A percentile compares a stretch with the other conserved stretches of the same genome.
Evolutionary conservation across 2,797 vertebrate genomes (phyloP).

Genomic region (Hirundo rustica): DNA sequence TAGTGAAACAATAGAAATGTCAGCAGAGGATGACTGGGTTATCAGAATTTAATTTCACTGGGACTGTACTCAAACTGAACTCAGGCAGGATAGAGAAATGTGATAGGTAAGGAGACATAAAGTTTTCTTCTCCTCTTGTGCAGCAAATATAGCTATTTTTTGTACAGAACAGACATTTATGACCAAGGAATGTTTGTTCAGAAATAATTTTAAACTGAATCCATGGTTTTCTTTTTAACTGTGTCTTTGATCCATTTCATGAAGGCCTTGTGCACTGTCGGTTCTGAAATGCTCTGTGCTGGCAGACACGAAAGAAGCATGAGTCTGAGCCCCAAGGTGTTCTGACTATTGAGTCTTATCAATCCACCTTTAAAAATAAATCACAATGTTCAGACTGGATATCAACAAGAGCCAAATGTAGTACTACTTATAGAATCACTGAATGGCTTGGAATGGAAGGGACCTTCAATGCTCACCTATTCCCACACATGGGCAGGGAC

Average conservation of each 20-base stretch:
- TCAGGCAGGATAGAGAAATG: neutral
- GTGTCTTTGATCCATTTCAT: neutral
- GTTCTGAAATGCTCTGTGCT: neutral
- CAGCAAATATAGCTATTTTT: neutral
- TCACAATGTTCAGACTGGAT: neutral
- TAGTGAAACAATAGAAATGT: neutral
- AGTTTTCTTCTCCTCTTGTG: neutral
- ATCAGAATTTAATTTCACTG: slow-evolving; percentile 7
- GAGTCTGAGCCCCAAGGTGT: neutral
- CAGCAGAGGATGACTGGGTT: neutral
- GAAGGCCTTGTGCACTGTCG: neutral
- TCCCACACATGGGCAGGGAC: neutral
- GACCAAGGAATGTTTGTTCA: neutral
- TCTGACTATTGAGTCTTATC: neutral
- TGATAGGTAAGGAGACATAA: neutral
- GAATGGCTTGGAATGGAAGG: neutral
- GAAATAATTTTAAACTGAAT: neutral
- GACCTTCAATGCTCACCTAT: neutral
- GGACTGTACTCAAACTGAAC: neutral
- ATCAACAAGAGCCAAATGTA: neutral
- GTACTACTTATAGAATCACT: neutral
- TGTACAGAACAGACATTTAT: neutral
- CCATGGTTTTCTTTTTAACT: neutral
- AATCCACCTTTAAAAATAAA: neutral
- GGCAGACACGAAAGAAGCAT: neutral